These are phyloP conservation scores for Acromyrmex echinatior DNA, from an alignment of 1,140 invertebrate species.

Conservation along the genomic window DNA sequence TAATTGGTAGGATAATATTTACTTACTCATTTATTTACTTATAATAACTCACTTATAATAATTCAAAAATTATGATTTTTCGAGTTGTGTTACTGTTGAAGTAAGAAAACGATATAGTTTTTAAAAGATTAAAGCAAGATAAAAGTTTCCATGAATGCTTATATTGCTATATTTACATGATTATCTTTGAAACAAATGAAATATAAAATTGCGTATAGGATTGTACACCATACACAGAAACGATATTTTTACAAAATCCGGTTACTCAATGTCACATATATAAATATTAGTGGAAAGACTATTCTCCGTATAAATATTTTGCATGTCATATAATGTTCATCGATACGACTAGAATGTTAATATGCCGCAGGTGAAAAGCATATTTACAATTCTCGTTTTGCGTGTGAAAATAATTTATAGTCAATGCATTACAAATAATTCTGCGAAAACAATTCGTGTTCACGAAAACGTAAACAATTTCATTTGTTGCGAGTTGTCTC, in stretches of 20 bases:
- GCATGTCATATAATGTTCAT: neutral
- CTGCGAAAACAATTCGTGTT: conserved; percentile 17
- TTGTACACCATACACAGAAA: neutral
- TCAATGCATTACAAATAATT: conserved; percentile 40
- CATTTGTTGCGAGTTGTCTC: conserved; percentile 36
- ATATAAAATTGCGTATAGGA: neutral
- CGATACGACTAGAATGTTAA: conserved; percentile 19
- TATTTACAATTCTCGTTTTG: conserved; percentile 55
- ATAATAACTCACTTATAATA: no score
- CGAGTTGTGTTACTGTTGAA: no score
- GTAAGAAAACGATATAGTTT: neutral
- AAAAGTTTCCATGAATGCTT: neutral
- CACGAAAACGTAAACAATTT: conserved; percentile 30
- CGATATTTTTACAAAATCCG: neutral
- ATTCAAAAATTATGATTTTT: no score
- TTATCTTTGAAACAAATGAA: neutral
- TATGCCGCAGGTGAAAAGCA: conserved; percentile 20
- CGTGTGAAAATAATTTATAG: conserved; percentile 57
- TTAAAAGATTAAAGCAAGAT: neutral
- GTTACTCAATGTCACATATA: neutral
- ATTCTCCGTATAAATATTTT: conserved; percentile 28
- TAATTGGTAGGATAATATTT: no score
- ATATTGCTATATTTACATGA: neutral
- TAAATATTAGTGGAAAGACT: neutral
- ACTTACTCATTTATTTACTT: no score